phyloP scores from a whole-genome alignment of 2,888 invertebrate genomes.

The Stratiomys singularior region DNA sequence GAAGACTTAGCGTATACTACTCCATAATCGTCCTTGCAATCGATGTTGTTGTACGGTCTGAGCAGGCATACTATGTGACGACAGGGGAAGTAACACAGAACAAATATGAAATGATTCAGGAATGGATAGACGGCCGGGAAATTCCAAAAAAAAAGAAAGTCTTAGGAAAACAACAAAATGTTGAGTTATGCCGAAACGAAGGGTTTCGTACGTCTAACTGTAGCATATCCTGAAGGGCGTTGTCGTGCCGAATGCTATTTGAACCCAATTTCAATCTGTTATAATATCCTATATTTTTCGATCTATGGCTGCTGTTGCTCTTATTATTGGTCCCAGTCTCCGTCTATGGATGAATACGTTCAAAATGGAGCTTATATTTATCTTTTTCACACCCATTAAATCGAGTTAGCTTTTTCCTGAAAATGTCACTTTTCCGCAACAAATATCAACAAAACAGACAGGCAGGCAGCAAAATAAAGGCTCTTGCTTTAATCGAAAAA shows the following conservation, averaged over 20 bases:
- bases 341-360: neutral
- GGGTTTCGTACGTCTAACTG: neutral
- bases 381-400: slow-evolving; percentile 26
- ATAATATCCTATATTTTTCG: neutral
- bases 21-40: no score
- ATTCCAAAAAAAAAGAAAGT: neutral
- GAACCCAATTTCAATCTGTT: slow-evolving; percentile 19
- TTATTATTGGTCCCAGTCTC: neutral
- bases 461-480: neutral
- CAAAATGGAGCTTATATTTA: slow-evolving; percentile 7
- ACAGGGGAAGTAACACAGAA: neutral
- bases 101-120: neutral
- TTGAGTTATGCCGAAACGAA: neutral
- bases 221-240: neutral
- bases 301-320: neutral
- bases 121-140: neutral
- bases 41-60: no score
- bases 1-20: no score
- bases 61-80: no score
- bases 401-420: slow-evolving; percentile 1
- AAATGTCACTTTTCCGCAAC: neutral
- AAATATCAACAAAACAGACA: neutral
- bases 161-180: neutral
- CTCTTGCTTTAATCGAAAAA: neutral
- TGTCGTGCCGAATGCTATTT: neutral